Base-by-base conservation (phyloP, 1,140 invertebrate species). In the Pteromalus puparum region DNA sequence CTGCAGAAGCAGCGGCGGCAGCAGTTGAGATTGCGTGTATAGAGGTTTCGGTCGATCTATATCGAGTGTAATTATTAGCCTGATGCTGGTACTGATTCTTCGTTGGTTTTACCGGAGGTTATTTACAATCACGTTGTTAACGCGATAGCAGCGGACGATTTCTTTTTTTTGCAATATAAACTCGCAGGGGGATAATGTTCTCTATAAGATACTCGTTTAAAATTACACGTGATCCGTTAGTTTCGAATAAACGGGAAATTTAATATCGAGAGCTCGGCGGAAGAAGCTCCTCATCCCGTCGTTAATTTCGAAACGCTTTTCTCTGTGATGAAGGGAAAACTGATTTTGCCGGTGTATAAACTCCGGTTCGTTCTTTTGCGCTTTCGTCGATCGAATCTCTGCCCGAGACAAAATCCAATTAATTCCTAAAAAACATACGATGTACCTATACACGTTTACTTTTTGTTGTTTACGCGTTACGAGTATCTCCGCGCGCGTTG, bases 51-150 rank as follows among this genome's bases (percentile, higher is more conserved):
- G 15, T 74, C 73, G 73, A 74, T 34, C 73, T 74, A 74, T 74
- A 74, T 74, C 73, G 73, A n/a, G 6, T 74, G 26, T 34, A 72
- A 72, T 72, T 72, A 72, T 72, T 72, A n/a, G 68, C 68, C 21
- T 10, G 13, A 28, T 12, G 24, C 28, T 30, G 65, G 13, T 53
- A 53, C 9, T 53, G 48, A 53, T 53, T 53, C 18, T 53, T 61
- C 53, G 21, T 61, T 61, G 53, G 6, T n/a, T 61, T 61, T 61
- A 61, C 53, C 18, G 15, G 15, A 61, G 53, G 18, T n/a, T 61
- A n/a, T 21, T 61, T 61, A 21, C 53, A 61, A 42, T 21, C 6
- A 0, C 6, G 18, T 61, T 61, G 6, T 61, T 61, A 7, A 7
- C 21, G 21, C 6, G 6, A 4, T 21, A 7, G 4, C 6, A 53